Evolutionary conservation across 2,113 vertebrate species (phyloP).

Genomic region (Casuarius casuarius): DNA sequence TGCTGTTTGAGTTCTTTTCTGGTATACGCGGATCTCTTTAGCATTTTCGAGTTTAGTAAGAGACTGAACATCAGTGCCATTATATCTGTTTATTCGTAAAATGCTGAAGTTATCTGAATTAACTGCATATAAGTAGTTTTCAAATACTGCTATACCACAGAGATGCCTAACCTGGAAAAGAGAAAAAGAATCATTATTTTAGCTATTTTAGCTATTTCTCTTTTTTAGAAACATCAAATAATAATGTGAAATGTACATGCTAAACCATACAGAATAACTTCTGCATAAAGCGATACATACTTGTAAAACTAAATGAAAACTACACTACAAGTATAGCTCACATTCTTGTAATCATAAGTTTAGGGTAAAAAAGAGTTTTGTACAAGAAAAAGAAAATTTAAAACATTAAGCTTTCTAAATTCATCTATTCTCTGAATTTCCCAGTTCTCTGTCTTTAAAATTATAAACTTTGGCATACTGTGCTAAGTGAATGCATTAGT

Average conservation of each 20-base stretch:
- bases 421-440: background rate
- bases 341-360: background rate
- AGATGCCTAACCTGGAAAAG: conserved; percentile 88
- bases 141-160: conserved; percentile 90
- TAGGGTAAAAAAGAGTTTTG: background rate
- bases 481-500: background rate
- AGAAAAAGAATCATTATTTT: background rate
- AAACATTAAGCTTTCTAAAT: background rate
- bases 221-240: background rate
- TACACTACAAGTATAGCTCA: background rate
- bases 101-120: conserved; percentile 83
- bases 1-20: conserved; percentile 90
- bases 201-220: background rate
- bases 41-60: conserved; percentile 83
- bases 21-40: conserved; percentile 85
- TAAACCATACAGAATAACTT: background rate
- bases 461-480: background rate
- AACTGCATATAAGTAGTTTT: conserved; percentile 91
- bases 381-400: background rate
- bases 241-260: background rate
- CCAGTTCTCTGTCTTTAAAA: background rate
- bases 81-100: conserved; percentile 91
- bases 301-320: background rate
- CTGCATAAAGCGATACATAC: background rate
- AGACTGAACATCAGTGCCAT: conserved; percentile 81